Base-by-base conservation (phyloP, 2,888 invertebrate genomes). In the Trissolcus japonicus region DNA sequence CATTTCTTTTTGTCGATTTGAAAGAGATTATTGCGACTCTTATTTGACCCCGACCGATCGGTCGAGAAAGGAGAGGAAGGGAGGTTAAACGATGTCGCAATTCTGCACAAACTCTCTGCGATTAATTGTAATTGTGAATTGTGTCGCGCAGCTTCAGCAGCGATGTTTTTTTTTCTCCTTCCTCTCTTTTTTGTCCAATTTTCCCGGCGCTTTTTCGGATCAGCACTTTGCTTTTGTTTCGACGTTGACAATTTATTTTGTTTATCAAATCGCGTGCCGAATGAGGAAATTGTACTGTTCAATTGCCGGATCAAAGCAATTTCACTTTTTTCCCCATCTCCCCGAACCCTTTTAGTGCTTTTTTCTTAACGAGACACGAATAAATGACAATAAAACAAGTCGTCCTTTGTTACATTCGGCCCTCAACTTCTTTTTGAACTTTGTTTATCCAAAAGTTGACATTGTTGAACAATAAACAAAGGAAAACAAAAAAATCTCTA, bases 1-100 rank as follows among this genome's bases (percentile, higher is more conserved):
- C 67, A 29, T 60, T 55, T 60, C 66, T 67, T 67, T 74, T 54
- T 74, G 73, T 51, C 61, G 67, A 66, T 60, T 61, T 73, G 61
- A 72, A 72, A 65, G 35, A 35, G 66, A 74, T 75, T 68, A 63
- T 57, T 50, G 63, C 59, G 75, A 51, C 41, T 69, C 57, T 62
- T 50, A 56, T 74, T 74, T 66, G 57, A 67, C 67, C 66, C 46
- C 62, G 56, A 56, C 57, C 59, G 61, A 67, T 74, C 67, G 62
- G 67, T 74, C 67, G 56, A 16, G 54, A 60, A 4, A 14, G 14
- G 6, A n/a, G 25, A 4, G 25, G 25, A 25, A 25, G 25, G 11
- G 35, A 60, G 63, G 65, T 73, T 66, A 66, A 73, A 60, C 66
- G 73, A 60, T 60, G 53, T 29, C 57, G 65, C 54, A 50, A 56